These are phyloP conservation scores for Microcebus murinus DNA, from an alignment of 2,113 vertebrate genomes.

Conservation along the genomic window DNA sequence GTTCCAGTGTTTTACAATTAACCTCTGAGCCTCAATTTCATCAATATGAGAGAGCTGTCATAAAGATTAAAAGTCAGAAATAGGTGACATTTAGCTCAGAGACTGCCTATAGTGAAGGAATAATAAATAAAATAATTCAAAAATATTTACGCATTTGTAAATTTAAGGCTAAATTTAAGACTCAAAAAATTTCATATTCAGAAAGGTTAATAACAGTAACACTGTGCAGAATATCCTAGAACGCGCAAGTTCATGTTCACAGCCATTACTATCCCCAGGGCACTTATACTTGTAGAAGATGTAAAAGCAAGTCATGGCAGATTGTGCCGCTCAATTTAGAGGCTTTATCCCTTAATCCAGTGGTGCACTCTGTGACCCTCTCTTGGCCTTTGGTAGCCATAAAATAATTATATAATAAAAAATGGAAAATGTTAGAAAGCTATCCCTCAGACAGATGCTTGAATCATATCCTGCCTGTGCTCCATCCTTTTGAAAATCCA, in stretches of 20 bases:
- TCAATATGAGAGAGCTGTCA: background rate
- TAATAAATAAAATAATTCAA: background rate
- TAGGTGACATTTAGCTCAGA: background rate
- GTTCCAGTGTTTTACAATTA: background rate
- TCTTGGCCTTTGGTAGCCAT: background rate
- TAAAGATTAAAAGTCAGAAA: background rate
- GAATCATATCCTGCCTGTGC: background rate
- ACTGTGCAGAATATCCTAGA: background rate
- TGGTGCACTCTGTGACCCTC: background rate
- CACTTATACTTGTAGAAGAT: background rate
- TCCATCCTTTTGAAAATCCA: background rate
- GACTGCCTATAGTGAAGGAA: background rate
- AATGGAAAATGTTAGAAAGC: background rate
- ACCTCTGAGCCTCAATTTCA: background rate
- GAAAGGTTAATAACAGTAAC: background rate
- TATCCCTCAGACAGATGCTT: background rate
- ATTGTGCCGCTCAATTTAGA: background rate
- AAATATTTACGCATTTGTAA: slow-evolving; percentile 2
- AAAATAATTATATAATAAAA: background rate
- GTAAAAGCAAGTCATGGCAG: background rate
- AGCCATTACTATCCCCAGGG: background rate
- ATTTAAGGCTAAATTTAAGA: background rate
- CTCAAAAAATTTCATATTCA: background rate
- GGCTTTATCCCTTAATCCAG: background rate
- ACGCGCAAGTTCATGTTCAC: background rate